These are phyloP conservation scores for Lypha dubia DNA, from an alignment of 2,888 invertebrate genomes.

Conservation along the genomic window DNA sequence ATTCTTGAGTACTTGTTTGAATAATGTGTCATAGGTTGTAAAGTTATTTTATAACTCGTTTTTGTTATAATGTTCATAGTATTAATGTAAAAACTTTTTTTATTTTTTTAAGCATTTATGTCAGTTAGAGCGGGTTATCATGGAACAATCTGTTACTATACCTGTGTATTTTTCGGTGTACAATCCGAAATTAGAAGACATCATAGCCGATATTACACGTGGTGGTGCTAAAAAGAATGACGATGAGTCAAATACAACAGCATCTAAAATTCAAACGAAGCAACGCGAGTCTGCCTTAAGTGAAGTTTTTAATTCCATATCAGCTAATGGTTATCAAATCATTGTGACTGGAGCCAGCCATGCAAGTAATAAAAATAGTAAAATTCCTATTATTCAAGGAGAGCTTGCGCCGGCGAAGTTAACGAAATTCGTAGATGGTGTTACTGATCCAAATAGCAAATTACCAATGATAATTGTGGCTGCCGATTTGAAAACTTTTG, in stretches of 20 bases:
- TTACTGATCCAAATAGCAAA: conserved; percentile 85
- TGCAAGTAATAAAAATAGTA: conserved; percentile 89
- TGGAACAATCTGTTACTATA: conserved; percentile 90
- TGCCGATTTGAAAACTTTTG: conserved; percentile 96
- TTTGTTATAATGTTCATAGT: too few relatives aligned
- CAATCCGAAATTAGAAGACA: conserved; percentile 88
- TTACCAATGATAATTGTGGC: conserved; percentile 95
- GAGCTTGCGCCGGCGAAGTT: conserved; percentile 85
- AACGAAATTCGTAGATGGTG: conserved; percentile 80
- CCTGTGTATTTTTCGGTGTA: conserved; percentile 95
- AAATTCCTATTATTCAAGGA: conserved; percentile 94
- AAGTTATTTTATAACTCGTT: too few relatives aligned
- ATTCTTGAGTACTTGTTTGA: too few relatives aligned
- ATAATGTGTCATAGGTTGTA: too few relatives aligned
- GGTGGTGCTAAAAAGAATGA: conserved; percentile 71
- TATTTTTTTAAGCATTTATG: conserved; percentile 87
- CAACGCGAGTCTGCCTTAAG: conserved; percentile 89
- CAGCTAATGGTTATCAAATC: conserved; percentile 96
- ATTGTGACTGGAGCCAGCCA: conserved; percentile 91
- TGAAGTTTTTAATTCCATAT: conserved; percentile 93
- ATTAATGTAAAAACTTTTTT: background rate
- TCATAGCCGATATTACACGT: conserved; percentile 89
- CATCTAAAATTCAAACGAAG: conserved; percentile 80
- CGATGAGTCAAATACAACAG: conserved; percentile 30
- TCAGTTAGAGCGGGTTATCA: conserved; percentile 91